Evolutionary conservation across 2,113 vertebrate species (phyloP), one percentile per base, ranked within the genome.

Genomic region (Takifugu bimaculatus): DNA sequence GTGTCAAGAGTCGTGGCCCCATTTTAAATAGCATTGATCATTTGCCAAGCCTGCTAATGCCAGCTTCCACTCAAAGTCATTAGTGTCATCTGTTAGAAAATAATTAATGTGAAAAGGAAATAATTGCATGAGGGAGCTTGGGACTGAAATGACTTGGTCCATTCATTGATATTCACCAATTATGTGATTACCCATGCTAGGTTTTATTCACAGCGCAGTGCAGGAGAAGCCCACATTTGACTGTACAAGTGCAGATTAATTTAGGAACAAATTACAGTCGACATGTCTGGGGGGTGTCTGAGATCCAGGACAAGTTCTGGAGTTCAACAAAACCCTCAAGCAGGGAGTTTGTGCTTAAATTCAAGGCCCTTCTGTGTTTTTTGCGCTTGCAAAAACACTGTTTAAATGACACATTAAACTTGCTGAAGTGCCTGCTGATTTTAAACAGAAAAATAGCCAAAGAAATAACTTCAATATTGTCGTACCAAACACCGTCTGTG

Each of bases 101-200:
- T 94, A 95, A 96, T 94, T 94, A 94, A 93, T 92, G 87, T 89
- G 93, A 94, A 94, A 91, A 83, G 85, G 89, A 93, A 94, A 93
- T 96, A 96, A 97, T 95, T 96, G 92, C 93, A 91, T 91, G 27
- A 60, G 95, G 94, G 94, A 94, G 71, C 87, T 79, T 70, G 94
- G 91, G 93, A 94, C 88, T 89, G 20, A 85, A 81, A 89, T 87
- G 90, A 91, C 91, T 81, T 79, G 57, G 69, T 70, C 75, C 66
- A 78, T 86, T 86, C 89, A 93, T 93, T 96, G 93, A 95, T 92
- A 94, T 93, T 94, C 93, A 92, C 85, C 79, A 81, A 88, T 87
- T 90, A 90, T 91, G 93, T 49, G 65, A 91, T 91, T 88, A 91
- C 81, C 89, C 64, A 73, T 65, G 72, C 80, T 80, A 68, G 80